These are phyloP conservation scores for Hozukius guyotensis DNA, from an alignment of 2,797 vertebrate genomes.

Conservation along the genomic window DNA sequence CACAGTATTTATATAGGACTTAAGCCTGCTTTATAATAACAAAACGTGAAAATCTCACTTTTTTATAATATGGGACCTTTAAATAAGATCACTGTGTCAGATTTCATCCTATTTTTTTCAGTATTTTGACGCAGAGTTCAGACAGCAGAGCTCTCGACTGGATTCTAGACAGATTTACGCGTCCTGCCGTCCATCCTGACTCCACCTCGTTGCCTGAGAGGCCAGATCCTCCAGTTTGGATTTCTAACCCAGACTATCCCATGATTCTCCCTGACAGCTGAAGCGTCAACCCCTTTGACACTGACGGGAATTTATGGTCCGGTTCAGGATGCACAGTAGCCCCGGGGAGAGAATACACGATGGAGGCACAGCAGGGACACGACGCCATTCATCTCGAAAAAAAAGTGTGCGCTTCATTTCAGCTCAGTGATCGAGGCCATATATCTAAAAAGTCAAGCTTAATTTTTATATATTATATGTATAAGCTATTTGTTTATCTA, in stretches of 20 bases:
- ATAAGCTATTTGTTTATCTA: not conserved
- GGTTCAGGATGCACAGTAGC: conserved; percentile 83
- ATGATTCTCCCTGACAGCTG: conserved; percentile 92
- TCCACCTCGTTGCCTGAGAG: conserved; percentile 64
- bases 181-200: conserved; percentile 27
- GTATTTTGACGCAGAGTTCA: not conserved
- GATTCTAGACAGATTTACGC: conserved; percentile 57
- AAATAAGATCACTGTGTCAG: not conserved
- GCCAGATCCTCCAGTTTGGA: conserved; percentile 80
- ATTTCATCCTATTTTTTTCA: not conserved
- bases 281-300: conserved; percentile 88
- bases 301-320: conserved; percentile 83
- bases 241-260: conserved; percentile 81
- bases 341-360: conserved; percentile 64
- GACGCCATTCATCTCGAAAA: conserved; percentile 35
- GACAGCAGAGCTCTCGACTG: conserved; percentile 16
- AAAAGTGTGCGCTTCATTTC: conserved; percentile 2
- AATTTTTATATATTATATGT: not conserved
- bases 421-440: not conserved
- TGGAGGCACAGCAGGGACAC: conserved; percentile 73
- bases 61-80: too few species aligned
- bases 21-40: too few species aligned
- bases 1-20: too few species aligned
- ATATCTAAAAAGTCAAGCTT: not conserved
- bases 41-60: too few species aligned